Conservation (phyloP, 2,888 invertebrate genomes). For the Scaptomyza flava region DNA sequence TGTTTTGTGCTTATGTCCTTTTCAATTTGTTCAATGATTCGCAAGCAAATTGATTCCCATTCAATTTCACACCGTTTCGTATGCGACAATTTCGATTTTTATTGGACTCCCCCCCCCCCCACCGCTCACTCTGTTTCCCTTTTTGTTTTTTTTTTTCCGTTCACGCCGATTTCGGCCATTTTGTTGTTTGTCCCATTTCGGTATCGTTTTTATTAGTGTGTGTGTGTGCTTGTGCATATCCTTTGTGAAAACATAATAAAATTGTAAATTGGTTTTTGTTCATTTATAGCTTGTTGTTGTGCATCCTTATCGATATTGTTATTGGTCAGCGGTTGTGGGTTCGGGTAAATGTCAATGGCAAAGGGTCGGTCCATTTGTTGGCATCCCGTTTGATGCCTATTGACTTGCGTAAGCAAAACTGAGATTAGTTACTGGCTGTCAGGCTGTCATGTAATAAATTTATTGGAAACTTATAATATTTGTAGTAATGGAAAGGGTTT, state of each 20-base stretch:
- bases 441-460: constrained; percentile 66
- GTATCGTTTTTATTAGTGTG: constrained; percentile 7
- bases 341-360: constrained; percentile 14
- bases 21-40: constrained; percentile 83
- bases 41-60: constrained; percentile 81
- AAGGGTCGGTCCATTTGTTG: constrained; percentile 21
- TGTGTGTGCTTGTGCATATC: constrained; percentile 17
- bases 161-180: constrained; percentile 52
- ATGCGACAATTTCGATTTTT: constrained; percentile 79
- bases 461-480: constrained; percentile 68
- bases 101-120: constrained; percentile 69
- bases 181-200: constrained; percentile 45
- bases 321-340: constrained; percentile 63
- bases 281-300: constrained; percentile 69
- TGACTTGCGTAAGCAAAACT: constrained; percentile 51
- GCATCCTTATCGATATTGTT: constrained; percentile 73
- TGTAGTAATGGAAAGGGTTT: not conserved
- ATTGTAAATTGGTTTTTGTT: constrained; percentile 77
- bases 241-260: constrained; percentile 75
- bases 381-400: constrained; percentile 28
- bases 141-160: constrained; percentile 23
- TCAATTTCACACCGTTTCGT: constrained; percentile 77
- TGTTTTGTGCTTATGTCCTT: constrained; percentile 65
- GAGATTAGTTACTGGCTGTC: constrained; percentile 41
- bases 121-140: not conserved